These are phyloP conservation scores for Periphyllus acericola DNA, from an alignment of 2,888 invertebrate species.

Conservation along the genomic window DNA sequence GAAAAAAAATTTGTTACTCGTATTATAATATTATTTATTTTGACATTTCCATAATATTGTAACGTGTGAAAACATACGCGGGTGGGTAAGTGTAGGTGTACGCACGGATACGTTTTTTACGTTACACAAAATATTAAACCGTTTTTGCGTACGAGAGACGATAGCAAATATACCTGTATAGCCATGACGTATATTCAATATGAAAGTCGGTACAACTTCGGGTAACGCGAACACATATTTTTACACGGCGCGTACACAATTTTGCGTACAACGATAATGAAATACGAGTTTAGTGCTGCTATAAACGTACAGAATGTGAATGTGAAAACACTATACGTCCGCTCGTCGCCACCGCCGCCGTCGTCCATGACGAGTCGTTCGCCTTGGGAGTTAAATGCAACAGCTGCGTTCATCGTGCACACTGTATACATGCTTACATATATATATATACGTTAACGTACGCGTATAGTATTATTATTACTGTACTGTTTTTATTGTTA, in stretches of 20 bases:
- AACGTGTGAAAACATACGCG: not conserved
- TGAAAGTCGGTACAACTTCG: not conserved
- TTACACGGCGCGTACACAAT: not conserved
- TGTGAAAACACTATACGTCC: slow-evolving; percentile 23
- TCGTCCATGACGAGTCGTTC: slow-evolving; percentile 49
- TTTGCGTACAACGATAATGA: not conserved
- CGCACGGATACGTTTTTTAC: not conserved
- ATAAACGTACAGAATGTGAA: slow-evolving; percentile 36
- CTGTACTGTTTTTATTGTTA: slow-evolving; percentile 8
- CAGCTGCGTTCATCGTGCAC: not conserved
- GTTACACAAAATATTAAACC: too few relatives aligned
- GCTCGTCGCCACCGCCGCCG: not conserved
- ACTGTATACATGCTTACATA: not conserved
- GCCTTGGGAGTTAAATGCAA: slow-evolving; percentile 49
- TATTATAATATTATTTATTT: slow-evolving; percentile 17
- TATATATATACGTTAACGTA: too few relatives aligned
- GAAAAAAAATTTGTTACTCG: not conserved
- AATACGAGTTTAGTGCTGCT: not conserved
- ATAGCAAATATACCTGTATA: not conserved
- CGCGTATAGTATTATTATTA: not conserved
- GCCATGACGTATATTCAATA: not conserved
- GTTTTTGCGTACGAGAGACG: not conserved
- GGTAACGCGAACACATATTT: not conserved
- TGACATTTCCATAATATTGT: not conserved
- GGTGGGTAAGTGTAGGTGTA: not conserved